Conservation (phyloP, 2,797 vertebrate genomes). For the Gallinago nigripennis region DNA sequence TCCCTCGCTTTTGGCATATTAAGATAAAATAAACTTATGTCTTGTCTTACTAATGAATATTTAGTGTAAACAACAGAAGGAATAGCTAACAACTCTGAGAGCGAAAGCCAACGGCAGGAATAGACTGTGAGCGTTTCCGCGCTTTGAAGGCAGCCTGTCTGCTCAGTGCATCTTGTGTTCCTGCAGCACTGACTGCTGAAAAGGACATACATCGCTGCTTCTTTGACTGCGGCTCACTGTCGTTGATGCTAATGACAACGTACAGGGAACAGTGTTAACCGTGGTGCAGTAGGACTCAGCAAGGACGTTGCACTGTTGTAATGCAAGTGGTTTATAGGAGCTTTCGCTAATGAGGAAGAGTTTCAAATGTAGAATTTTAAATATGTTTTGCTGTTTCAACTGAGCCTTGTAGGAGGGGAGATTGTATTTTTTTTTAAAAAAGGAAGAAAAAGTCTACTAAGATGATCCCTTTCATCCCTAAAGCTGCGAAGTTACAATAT, state of each 20-base stretch:
- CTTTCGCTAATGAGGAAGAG: neutral
- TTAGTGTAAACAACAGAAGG: conserved; percentile 69
- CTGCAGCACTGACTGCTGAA: neutral
- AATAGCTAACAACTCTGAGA: conserved; percentile 39
- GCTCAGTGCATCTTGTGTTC: neutral
- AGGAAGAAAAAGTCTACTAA: neutral
- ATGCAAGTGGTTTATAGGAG: neutral
- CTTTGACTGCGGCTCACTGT: neutral
- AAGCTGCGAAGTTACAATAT: neutral
- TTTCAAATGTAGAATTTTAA: neutral
- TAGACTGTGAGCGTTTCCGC: neutral
- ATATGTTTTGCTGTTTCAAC: neutral
- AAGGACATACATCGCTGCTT: neutral
- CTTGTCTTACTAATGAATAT: conserved; percentile 51
- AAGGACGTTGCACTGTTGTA: neutral
- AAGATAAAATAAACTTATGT: conserved; percentile 39
- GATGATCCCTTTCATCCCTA: neutral
- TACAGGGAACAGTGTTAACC: neutral
- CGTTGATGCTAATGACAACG: neutral
- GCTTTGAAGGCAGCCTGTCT: conserved; percentile 44
- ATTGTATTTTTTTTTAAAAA: neutral
- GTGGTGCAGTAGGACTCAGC: neutral
- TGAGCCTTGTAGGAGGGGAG: neutral
- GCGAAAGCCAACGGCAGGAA: conserved; percentile 7
- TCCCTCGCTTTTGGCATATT: conserved; percentile 1